Percentiles rank a stretch among this genome's conserved stretches.
phyloP scores from a whole-genome alignment of 64 coral and sea anemone species.

The Dendrophyllia cribrosa region DNA sequence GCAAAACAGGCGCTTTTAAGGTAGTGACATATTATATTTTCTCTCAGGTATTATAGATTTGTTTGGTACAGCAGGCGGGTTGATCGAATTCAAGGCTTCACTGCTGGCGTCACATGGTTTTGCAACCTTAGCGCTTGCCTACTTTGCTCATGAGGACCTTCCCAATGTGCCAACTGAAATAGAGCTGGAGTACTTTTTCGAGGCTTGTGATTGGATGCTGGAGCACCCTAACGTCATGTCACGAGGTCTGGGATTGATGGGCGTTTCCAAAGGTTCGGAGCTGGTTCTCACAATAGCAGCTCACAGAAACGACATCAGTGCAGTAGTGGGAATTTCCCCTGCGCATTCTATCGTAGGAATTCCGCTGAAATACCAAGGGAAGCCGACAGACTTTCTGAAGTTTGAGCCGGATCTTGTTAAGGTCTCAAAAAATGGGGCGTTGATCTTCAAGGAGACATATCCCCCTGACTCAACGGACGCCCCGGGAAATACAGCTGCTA shows the following conservation, averaged over 20 bases:
- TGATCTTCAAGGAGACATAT: constrained; percentile 27
- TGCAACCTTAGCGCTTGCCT: constrained; percentile 57
- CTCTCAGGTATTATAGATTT: constrained; percentile 59
- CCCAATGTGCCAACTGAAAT: constrained; percentile 12
- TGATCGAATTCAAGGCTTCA: constrained; percentile 55
- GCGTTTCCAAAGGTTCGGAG: constrained; percentile 57
- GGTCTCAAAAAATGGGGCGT: constrained; percentile 7
- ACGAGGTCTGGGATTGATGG: constrained; percentile 57
- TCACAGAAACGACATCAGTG: constrained; percentile 21
- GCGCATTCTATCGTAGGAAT: not conserved
- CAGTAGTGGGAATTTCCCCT: constrained; percentile 24
- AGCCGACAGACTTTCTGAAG: constrained; percentile 6
- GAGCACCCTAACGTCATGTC: constrained; percentile 35
- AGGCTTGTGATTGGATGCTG: constrained; percentile 61
- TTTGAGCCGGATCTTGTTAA: constrained; percentile 49
- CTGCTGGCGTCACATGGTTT: constrained; percentile 54
- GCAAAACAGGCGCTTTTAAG: too few species aligned
- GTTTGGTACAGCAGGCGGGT: constrained; percentile 43
- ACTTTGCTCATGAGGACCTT: constrained; percentile 39
- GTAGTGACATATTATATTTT: not conserved
- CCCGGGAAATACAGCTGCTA: constrained; percentile 8
- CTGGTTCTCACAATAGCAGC: constrained; percentile 37
- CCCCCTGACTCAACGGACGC: not conserved
- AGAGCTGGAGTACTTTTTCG: constrained; percentile 57
- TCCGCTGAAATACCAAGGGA: constrained; percentile 30